Conservation (phyloP, 2,888 invertebrate genomes). For the Eremobia ochroleuca region DNA sequence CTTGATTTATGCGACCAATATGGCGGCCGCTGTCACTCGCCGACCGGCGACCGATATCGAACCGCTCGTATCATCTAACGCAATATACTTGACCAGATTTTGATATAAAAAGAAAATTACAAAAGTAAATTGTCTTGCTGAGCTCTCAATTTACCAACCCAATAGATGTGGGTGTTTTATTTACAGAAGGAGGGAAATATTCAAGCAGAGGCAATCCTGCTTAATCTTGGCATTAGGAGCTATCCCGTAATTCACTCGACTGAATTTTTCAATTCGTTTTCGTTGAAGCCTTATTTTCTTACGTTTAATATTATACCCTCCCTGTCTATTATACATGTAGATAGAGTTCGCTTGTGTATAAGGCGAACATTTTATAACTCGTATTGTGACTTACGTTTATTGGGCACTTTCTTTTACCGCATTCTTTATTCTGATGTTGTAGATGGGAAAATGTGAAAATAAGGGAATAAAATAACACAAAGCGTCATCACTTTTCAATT, state of each 20-base stretch:
- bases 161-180: conserved; percentile 67
- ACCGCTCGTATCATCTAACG: conserved; percentile 82
- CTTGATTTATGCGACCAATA: conserved; percentile 91
- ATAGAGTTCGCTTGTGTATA: conserved; percentile 21
- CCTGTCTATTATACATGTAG: conserved; percentile 27
- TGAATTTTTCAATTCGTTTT: conserved; percentile 69
- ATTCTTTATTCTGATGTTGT: conserved; percentile 26
- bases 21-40: conserved; percentile 88
- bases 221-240: conserved; percentile 68
- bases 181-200: conserved; percentile 67
- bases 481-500: conserved; percentile 58
- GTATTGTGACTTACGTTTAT: conserved; percentile 49
- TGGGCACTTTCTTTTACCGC: conserved; percentile 26
- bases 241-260: conserved; percentile 67
- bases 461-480: conserved; percentile 55
- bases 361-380: conserved; percentile 50
- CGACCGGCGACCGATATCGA: conserved; percentile 83
- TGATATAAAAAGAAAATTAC: conserved; percentile 67
- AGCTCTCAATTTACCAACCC: conserved; percentile 66
- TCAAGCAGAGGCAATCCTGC: conserved; percentile 67
- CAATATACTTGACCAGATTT: conserved; percentile 75
- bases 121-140: conserved; percentile 69
- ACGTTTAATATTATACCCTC: conserved; percentile 50
- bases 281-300: conserved; percentile 60
- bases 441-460: conserved; percentile 45